Conservation (phyloP, 2,888 invertebrate genomes). For the Arctia plantaginis region DNA sequence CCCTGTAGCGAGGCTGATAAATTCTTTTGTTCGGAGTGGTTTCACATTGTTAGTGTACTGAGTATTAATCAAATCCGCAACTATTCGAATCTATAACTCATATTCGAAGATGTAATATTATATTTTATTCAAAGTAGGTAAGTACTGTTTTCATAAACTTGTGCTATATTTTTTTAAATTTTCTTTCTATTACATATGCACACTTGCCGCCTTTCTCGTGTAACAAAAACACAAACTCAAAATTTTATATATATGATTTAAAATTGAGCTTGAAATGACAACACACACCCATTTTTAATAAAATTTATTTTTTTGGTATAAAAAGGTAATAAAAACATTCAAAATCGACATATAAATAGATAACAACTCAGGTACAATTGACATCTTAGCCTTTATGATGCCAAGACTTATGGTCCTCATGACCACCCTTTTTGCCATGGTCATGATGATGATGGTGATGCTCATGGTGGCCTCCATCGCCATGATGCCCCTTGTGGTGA, state of each 20-base stretch:
- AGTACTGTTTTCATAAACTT: too few relatives aligned
- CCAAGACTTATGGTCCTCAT: constrained; percentile 92
- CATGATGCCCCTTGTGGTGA: constrained; percentile 91
- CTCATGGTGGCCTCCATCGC: constrained; percentile 91
- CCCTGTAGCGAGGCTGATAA: too few relatives aligned
- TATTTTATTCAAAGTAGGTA: too few relatives aligned
- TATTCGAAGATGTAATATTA: neutral
- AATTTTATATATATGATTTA: neutral
- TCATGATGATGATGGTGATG: constrained; percentile 90
- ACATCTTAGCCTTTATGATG: constrained; percentile 80
- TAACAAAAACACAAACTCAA: too few relatives aligned
- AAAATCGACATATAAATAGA: constrained; percentile 59
- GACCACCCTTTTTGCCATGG: constrained; percentile 91
- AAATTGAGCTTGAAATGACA: neutral
- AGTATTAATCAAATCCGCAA: too few relatives aligned
- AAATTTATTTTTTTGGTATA: constrained; percentile 55
- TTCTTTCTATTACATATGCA: neutral
- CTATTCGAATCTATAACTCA: too few relatives aligned
- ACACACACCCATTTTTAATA: constrained; percentile 36
- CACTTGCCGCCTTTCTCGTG: neutral
- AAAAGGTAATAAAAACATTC: constrained; percentile 65
- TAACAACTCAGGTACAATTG: constrained; percentile 44
- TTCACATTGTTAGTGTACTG: too few relatives aligned
- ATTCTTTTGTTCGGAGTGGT: too few relatives aligned
- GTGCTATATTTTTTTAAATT: too few relatives aligned